Base-by-base conservation (phyloP, 1,140 invertebrate species). In the Drosophila burlai region DNA sequence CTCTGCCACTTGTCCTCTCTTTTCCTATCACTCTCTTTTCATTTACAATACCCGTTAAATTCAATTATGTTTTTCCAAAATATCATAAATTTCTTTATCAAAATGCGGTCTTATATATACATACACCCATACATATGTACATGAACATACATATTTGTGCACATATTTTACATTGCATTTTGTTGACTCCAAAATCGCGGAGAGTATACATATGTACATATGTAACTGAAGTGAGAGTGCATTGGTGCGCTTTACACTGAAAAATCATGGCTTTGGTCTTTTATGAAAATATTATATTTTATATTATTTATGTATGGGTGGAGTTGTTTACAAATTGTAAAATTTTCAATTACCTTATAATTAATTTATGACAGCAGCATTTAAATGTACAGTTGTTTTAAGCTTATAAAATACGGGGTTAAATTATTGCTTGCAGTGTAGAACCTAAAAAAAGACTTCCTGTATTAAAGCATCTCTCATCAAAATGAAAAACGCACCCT, bases 21-120 rank as follows among this genome's bases (percentile, higher is more conserved):
- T 45, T 31, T 38, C 18, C 18, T 40, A 13, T n/a, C n/a, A 36
- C 34, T 61, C 13, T 46, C 42, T 50, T 38, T 31, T 38, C 9
- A 36, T 11, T 52, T 38, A n/a, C 63, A 43, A 68, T 40, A 47
- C 31, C 31, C 46, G 34, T 71, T 55, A 42, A 64, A 55, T 42
- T 64, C 9, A 42, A 64, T 64, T 55, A 40, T 11, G 54, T 40
- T 40, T 57, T 26, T 11, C 0, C 1, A 31, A 63, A 54, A 38
- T 63, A 38, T 11, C 6, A 38, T 6, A 55, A 55, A 40, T 54
- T 42, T 4, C 13, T 11, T 24, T 29, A 54, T 40, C 9, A 24
- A 10, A 31, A 54, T 15, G 15, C 15, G 2, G 8, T 16, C 16
- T 15, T 38, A n/a, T 13, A n/a, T 31, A 50, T 15, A 16, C 21